These are phyloP conservation scores for Sarcophaga carnaria DNA, from an alignment of 2,888 invertebrate species.

Conservation along the genomic window DNA sequence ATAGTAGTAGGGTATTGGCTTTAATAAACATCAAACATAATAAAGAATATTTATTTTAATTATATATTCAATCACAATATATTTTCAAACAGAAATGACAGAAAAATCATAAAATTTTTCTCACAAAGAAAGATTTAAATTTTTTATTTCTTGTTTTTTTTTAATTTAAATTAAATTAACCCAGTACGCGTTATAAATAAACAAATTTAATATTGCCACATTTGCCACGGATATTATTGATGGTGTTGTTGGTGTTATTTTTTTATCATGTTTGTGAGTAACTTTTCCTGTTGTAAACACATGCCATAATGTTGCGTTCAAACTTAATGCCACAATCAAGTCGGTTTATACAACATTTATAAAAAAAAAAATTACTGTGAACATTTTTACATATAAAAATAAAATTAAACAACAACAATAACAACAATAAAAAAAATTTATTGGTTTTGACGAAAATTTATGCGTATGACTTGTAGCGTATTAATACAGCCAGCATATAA, in stretches of 20 bases:
- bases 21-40: too few species aligned
- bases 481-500: background rate
- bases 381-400: background rate
- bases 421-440: background rate
- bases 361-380: background rate
- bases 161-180: background rate
- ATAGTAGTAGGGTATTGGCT: too few species aligned
- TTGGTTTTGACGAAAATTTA: background rate
- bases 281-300: conserved; percentile 35
- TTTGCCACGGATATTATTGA: conserved; percentile 11
- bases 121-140: too few species aligned
- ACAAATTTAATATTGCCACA: background rate
- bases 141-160: too few species aligned
- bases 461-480: background rate
- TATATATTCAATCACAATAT: too few species aligned
- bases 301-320: conserved; percentile 30
- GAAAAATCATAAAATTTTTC: too few species aligned
- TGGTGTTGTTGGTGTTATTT: background rate
- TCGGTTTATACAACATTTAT: background rate
- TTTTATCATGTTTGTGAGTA: conserved; percentile 15
- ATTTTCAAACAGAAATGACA: too few species aligned
- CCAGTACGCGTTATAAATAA: background rate
- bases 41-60: too few species aligned
- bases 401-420: background rate
- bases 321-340: conserved; percentile 31